Conservation (phyloP, 2,797 vertebrate species). For the Sylvia borin region DNA sequence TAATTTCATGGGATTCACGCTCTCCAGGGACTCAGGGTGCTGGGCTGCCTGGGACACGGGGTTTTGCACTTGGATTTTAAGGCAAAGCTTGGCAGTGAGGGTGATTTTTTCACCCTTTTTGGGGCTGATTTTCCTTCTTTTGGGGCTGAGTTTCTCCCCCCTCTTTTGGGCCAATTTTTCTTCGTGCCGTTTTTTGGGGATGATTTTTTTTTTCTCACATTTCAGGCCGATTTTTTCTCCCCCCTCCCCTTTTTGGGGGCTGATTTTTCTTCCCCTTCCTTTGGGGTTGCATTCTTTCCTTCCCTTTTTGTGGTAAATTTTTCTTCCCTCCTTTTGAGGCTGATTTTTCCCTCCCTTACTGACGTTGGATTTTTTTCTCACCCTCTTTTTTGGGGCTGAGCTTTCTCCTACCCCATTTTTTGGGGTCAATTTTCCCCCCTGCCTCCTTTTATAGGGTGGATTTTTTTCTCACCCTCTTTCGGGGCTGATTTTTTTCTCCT, state of each 20-base stretch:
- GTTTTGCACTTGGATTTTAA: not conserved
- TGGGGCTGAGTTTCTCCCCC: not conserved
- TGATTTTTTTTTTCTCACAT: not conserved
- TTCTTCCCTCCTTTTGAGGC: not conserved
- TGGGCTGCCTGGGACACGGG: not conserved
- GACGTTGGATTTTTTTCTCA: not conserved
- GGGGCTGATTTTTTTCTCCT: too few species aligned
- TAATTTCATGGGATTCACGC: accelerated
- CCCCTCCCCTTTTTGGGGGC: not conserved
- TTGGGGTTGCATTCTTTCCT: too few species aligned
- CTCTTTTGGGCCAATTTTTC: not conserved
- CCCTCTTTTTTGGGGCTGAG: not conserved
- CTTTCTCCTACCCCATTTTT: not conserved
- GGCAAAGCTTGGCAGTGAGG: not conserved
- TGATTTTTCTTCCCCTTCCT: accelerated
- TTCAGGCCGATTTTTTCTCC: too few species aligned
- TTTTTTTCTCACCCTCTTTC: not conserved
- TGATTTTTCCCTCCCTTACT: not conserved
- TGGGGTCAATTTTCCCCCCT: not conserved
- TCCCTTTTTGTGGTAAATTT: not conserved
- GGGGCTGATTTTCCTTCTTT: not conserved
- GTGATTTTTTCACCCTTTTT: not conserved
- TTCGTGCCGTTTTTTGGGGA: too few species aligned
- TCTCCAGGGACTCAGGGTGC: not conserved
- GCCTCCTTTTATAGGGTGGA: not conserved